Evolutionary conservation across 2,797 vertebrate species (phyloP), one percentile per base, ranked within the genome.

Genomic region (Phoeniculus purpureus): DNA sequence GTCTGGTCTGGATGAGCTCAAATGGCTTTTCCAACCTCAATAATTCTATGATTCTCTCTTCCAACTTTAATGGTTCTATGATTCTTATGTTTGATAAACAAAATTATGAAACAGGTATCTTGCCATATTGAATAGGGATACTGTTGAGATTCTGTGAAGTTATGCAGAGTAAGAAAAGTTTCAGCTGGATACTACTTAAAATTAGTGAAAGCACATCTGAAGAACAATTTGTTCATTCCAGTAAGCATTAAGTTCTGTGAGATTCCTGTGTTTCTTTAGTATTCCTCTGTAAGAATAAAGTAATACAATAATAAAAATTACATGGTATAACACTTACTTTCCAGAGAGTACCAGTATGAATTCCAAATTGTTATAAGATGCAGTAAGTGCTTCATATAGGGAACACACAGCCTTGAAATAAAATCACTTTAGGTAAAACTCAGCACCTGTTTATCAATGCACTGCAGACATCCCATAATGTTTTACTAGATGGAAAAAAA

Each of bases 401-500:
- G 29, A 66, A 89, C 67, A 74, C 23, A 60, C 31, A 81, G 29
- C 20, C 47, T 72, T 90, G 72, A 76, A 90, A 86, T 19, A 15
- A 52, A 80, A 9, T 34, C 7, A 18, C 22, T 80, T 56, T 6
- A 60, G 14, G 34, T 52, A 75, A 88, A 88, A 55, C 15, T 89
- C 48, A 64, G 37, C 13, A 70, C 17, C 62, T 81, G 12, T 72
- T 91, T 80, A 68, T 80, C 54, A 86, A 54, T 27, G 58, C 45
- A 71, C 27, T 72, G 27, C 20, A 85, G 88, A 65, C 16, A 12
- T 67, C 65, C 61, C 15, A n/a, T 67, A 72, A 78, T 51, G 15
- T 84, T 95, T 86, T 89, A 84, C 70, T 55, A 74, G 67, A 86
- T 86, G 31, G 61, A 83, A 78, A 87, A 81, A 12, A 92, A 93